These are phyloP conservation scores for Megaceryle alcyon DNA, from an alignment of 2,797 vertebrate genomes.

Conservation along the genomic window DNA sequence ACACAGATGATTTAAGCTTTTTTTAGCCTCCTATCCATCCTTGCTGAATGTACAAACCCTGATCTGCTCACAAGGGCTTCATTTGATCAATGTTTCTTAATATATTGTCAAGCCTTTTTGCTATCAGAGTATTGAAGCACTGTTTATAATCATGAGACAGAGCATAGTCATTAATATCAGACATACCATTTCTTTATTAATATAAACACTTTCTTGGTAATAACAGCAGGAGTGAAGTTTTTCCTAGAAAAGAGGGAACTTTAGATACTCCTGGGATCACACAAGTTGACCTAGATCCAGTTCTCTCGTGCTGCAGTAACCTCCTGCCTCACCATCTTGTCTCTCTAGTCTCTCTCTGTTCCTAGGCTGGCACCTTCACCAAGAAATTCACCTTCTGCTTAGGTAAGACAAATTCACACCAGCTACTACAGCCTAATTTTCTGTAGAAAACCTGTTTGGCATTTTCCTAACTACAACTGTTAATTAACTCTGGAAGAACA, in stretches of 20 bases:
- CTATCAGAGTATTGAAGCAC: neutral
- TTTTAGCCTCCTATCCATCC: neutral
- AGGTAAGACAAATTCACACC: neutral
- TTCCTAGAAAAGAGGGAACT: slow-evolving; percentile 17
- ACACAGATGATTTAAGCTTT: neutral
- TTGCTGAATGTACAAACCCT: neutral
- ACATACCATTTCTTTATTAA: neutral
- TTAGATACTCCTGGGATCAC: neutral
- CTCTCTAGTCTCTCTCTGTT: neutral
- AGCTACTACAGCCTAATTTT: neutral
- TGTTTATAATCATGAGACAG: neutral
- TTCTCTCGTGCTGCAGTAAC: fast-evolving
- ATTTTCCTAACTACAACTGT: neutral
- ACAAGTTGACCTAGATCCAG: neutral
- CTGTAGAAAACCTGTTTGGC: neutral
- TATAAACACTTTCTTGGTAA: neutral
- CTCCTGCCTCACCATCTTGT: neutral
- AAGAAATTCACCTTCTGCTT: neutral
- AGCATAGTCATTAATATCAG: neutral
- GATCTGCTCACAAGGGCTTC: neutral
- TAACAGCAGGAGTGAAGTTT: neutral
- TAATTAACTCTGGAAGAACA: neutral
- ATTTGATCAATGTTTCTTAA: neutral
- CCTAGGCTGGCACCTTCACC: neutral
- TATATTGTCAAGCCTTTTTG: neutral